phyloP scores from a whole-genome alignment of 2,797 vertebrate genomes.

The Hapalemur alaotrensis region DNA sequence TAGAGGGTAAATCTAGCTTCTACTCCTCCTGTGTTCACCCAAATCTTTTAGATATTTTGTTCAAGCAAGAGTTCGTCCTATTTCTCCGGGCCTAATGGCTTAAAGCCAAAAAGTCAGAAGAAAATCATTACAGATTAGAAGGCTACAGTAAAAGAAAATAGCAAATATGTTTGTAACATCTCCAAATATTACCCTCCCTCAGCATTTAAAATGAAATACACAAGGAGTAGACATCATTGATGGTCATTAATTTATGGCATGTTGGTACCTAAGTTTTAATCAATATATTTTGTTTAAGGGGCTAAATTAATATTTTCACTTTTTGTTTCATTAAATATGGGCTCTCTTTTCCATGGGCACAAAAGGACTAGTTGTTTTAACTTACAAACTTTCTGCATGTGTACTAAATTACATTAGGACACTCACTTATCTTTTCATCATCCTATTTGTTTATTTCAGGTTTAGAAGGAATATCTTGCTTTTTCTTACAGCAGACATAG shows the following conservation, averaged over 20 bases:
- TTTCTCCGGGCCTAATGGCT: background rate
- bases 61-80: background rate
- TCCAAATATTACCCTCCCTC: background rate
- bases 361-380: background rate
- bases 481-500: background rate
- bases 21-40: background rate
- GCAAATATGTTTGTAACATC: background rate
- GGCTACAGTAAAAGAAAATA: background rate
- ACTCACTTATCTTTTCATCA: background rate
- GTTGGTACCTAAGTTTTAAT: background rate
- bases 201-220: background rate
- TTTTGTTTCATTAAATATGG: slow-evolving; percentile 19
- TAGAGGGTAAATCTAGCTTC: background rate
- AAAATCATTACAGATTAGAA: background rate
- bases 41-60: background rate
- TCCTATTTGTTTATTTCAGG: background rate
- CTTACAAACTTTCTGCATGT: background rate
- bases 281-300: background rate
- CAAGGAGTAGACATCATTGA: background rate
- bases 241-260: background rate
- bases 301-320: slow-evolving; percentile 1
- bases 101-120: slow-evolving; percentile 23
- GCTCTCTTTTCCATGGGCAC: background rate
- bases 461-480: background rate
- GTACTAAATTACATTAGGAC: background rate